Evolutionary conservation across 2,797 vertebrate species (phyloP).

Genomic region (Graptemys geographica): DNA sequence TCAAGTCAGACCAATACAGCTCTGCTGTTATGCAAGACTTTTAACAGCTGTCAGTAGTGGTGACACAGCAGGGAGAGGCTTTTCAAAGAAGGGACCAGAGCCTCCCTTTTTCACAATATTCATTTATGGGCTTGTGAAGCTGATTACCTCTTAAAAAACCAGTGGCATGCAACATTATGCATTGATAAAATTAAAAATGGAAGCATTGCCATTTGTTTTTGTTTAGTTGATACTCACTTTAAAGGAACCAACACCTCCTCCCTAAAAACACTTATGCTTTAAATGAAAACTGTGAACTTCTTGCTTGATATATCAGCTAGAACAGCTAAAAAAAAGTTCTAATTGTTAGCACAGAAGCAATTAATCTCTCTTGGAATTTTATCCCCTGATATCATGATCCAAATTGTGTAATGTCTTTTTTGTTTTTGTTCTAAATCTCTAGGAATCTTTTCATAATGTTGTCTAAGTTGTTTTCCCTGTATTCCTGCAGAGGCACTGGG

Average conservation of each 20-base stretch:
- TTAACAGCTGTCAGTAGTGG: slow-evolving; percentile 70
- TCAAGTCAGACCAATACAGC: slow-evolving; percentile 78
- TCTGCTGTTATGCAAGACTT: slow-evolving; percentile 74
- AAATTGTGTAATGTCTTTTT: neutral
- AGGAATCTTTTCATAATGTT: slow-evolving; percentile 35
- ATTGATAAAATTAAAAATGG: slow-evolving; percentile 53
- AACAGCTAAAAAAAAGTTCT: slow-evolving; percentile 56
- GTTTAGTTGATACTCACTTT: slow-evolving; percentile 12
- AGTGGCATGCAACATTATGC: slow-evolving; percentile 62
- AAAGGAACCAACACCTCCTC: slow-evolving; percentile 60
- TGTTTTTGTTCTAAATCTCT: neutral
- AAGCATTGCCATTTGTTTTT: slow-evolving; percentile 46
- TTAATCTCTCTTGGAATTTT: slow-evolving; percentile 19
- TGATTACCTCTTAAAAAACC: slow-evolving; percentile 70
- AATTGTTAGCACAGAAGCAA: slow-evolving; percentile 36
- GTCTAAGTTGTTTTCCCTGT: neutral
- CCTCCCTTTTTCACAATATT: slow-evolving; percentile 66
- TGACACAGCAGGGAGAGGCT: slow-evolving; percentile 71
- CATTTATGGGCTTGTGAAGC: slow-evolving; percentile 70
- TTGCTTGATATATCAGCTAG: slow-evolving; percentile 62
- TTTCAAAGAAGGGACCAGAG: slow-evolving; percentile 74
- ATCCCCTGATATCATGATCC: slow-evolving; percentile 16
- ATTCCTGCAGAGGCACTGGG: slow-evolving; percentile 54
- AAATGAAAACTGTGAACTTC: slow-evolving; percentile 80
- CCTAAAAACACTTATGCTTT: slow-evolving; percentile 53